phyloP scores from a whole-genome alignment of 2,888 invertebrate genomes.

The Synanthedon formicaeformis region DNA sequence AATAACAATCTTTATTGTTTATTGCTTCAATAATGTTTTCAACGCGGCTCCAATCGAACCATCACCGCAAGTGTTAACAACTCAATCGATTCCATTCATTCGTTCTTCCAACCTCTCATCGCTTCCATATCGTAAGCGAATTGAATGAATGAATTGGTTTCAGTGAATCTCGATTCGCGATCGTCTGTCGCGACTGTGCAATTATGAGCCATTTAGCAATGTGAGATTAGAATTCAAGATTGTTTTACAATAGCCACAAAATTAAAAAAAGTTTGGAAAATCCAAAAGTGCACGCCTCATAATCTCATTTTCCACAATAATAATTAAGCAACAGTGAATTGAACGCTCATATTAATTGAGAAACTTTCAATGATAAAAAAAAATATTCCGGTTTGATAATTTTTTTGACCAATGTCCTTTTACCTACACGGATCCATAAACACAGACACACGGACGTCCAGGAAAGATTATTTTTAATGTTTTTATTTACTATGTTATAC shows the following conservation, averaged over 20 bases:
- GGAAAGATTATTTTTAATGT: too few relatives aligned
- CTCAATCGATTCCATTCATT: slow-evolving; percentile 34
- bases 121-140: slow-evolving; percentile 17
- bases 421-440: too few relatives aligned
- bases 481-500: too few relatives aligned
- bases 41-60: neutral
- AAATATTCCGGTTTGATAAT: too few relatives aligned
- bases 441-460: too few relatives aligned
- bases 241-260: neutral
- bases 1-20: neutral
- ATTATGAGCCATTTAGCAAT: slow-evolving; percentile 7
- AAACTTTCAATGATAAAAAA: too few relatives aligned
- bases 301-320: too few relatives aligned
- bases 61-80: slow-evolving; percentile 30
- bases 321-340: too few relatives aligned
- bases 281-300: too few relatives aligned
- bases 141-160: slow-evolving; percentile 16
- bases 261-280: too few relatives aligned
- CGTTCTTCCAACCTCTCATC: slow-evolving; percentile 26
- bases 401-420: too few relatives aligned
- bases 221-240: slow-evolving; percentile 1
- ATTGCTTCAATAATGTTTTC: slow-evolving; percentile 1
- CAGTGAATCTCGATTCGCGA: slow-evolving; percentile 5
- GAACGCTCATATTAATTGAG: too few relatives aligned
- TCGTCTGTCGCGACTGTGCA: slow-evolving; percentile 5